Conservation (phyloP, 64 coral and sea anemone species). For the Montipora sp. region DNA sequence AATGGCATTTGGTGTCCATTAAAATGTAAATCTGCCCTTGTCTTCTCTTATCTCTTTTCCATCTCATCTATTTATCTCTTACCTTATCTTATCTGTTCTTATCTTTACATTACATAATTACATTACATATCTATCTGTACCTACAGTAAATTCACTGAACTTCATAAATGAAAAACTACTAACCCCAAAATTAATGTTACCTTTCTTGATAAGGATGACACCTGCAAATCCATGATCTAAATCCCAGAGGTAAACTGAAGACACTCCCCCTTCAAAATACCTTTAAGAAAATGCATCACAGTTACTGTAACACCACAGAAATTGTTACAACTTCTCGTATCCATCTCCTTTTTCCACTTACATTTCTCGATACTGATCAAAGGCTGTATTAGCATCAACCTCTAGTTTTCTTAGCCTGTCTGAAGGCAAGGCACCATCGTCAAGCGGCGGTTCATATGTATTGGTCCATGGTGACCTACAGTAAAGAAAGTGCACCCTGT, state of each 20-base stretch:
- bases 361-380: conserved; percentile 99
- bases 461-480: conserved; percentile 98
- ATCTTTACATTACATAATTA: too few relatives aligned
- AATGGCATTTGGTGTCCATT: too few relatives aligned
- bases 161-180: too few relatives aligned
- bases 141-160: too few relatives aligned
- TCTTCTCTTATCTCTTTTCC: too few relatives aligned
- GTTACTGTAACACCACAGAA: not conserved
- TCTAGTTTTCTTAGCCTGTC: conserved; percentile 96
- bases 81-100: too few relatives aligned
- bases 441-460: conserved; percentile 92
- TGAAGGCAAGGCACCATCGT: conserved; percentile 97
- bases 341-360: conserved; percentile 27
- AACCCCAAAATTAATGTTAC: not conserved
- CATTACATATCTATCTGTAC: too few relatives aligned
- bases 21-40: too few relatives aligned
- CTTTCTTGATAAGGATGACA: conserved; percentile 99
- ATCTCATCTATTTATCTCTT: too few relatives aligned
- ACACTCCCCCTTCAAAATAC: conserved; percentile 99
- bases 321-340: not conserved
- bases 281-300: not conserved
- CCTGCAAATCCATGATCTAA: conserved; percentile 99
- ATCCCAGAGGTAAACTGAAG: conserved; percentile 99
- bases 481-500: not conserved
- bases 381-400: conserved; percentile 92